These are phyloP conservation scores for Eucidaris tribuloides DNA, from an alignment of 35 echinoderm and acorn worm genomes.

Conservation along the genomic window DNA sequence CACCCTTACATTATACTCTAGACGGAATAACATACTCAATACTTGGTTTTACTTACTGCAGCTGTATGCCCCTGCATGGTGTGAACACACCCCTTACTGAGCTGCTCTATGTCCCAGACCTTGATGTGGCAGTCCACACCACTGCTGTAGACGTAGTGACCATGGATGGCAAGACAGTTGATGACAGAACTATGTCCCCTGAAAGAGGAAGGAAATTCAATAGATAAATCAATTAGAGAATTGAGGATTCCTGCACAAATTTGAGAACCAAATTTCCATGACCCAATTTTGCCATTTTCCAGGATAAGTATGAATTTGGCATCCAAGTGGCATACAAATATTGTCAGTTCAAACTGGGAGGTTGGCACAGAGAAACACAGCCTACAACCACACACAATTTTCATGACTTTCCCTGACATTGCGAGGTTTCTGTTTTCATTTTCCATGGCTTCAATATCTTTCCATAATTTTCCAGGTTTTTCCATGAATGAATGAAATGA, in stretches of 20 bases:
- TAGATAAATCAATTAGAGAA: background rate
- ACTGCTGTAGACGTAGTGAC: constrained; percentile 79
- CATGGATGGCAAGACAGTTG: constrained; percentile 66
- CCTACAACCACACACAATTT: too few relatives aligned
- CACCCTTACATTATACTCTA: constrained; percentile 12
- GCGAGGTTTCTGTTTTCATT: too few relatives aligned
- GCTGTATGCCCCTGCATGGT: constrained; percentile 81
- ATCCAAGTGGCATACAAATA: too few relatives aligned
- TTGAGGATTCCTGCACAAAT: background rate
- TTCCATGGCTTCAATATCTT: too few relatives aligned
- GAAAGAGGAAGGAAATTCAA: background rate
- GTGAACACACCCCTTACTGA: constrained; percentile 84
- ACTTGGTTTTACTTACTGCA: constrained; percentile 38
- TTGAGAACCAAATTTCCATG: background rate
- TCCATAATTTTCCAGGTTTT: too few relatives aligned
- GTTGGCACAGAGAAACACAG: too few relatives aligned
- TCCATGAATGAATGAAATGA: too few relatives aligned
- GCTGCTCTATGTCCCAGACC: constrained; percentile 83
- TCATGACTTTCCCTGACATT: too few relatives aligned
- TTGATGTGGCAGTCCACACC: constrained; percentile 78
- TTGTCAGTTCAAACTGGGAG: too few relatives aligned
- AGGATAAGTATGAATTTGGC: background rate
- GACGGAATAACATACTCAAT: background rate
- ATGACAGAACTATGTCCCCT: constrained; percentile 86
- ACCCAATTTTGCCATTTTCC: background rate